Evolutionary conservation across 2,113 vertebrate genomes (phyloP).

Genomic region (Prionailurus viverrinus): DNA sequence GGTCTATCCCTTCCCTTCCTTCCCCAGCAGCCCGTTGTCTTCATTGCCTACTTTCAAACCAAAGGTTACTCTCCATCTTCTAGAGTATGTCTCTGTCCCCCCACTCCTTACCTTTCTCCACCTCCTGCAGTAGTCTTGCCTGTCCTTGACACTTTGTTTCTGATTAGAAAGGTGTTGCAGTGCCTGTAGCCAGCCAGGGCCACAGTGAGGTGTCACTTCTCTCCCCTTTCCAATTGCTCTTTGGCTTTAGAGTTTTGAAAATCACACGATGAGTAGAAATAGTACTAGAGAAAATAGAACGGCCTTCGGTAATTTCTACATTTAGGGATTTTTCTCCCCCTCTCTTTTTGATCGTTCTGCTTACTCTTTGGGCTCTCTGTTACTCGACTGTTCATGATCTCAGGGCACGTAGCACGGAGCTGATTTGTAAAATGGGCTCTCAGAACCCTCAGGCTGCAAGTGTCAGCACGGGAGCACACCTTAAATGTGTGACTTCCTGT

Average conservation of each 20-base stretch:
- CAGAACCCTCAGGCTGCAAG: neutral
- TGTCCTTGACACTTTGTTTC: neutral
- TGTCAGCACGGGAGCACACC: neutral
- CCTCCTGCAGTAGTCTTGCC: neutral
- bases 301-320: neutral
- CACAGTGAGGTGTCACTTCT: neutral
- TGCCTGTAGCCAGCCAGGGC: neutral
- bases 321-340: neutral
- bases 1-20: neutral
- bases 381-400: neutral
- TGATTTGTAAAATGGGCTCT: neutral
- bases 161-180: neutral
- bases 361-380: neutral
- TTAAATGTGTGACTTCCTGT: slow-evolving; percentile 12
- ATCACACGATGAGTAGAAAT: neutral
- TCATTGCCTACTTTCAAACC: neutral
- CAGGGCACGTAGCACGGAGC: neutral
- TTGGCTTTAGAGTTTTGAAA: neutral
- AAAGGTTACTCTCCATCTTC: rapidly evolving
- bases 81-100: rapidly evolving
- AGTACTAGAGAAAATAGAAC: neutral
- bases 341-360: neutral
- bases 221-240: neutral
- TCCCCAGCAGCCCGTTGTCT: neutral
- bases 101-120: neutral